A percentile compares a stretch with the other conserved stretches of the same genome.
These are phyloP conservation scores for Psophia crepitans DNA, from an alignment of 2,113 vertebrate species.

Conservation along the genomic window DNA sequence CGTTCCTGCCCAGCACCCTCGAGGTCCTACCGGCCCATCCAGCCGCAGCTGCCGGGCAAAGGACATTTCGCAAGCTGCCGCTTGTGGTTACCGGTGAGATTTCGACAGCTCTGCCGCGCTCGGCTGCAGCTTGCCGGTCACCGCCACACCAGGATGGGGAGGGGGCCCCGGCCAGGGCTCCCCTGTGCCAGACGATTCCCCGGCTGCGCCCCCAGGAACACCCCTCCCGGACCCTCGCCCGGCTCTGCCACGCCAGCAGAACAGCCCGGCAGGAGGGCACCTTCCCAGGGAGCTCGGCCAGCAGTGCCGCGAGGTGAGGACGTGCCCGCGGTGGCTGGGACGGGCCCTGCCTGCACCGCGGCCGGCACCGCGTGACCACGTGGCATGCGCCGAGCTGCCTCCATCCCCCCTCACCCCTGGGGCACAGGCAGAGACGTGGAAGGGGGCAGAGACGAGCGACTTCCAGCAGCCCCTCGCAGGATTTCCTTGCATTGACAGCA, in stretches of 20 bases:
- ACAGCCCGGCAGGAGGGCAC: background rate
- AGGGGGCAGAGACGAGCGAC: background rate
- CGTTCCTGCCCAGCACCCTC: accelerated
- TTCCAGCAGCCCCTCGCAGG: background rate
- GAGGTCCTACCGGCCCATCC: background rate
- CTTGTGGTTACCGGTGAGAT: background rate
- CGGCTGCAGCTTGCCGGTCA: background rate
- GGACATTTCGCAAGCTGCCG: background rate
- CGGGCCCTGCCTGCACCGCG: background rate
- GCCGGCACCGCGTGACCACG: background rate
- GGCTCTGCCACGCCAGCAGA: background rate
- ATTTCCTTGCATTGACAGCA: background rate
- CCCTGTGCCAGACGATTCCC: too few relatives aligned
- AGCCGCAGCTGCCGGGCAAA: background rate
- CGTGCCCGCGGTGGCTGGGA: accelerated
- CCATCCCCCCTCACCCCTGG: accelerated
- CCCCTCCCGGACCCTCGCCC: background rate
- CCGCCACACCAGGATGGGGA: accelerated
- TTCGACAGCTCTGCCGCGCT: background rate
- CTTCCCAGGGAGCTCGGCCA: background rate
- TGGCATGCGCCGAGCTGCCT: accelerated
- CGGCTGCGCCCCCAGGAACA: background rate
- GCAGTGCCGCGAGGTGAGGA: accelerated
- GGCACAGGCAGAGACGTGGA: background rate
- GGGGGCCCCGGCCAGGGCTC: background rate